These are phyloP conservation scores for Trichogramma evanescens DNA, from an alignment of 2,888 invertebrate species.

Conservation along the genomic window DNA sequence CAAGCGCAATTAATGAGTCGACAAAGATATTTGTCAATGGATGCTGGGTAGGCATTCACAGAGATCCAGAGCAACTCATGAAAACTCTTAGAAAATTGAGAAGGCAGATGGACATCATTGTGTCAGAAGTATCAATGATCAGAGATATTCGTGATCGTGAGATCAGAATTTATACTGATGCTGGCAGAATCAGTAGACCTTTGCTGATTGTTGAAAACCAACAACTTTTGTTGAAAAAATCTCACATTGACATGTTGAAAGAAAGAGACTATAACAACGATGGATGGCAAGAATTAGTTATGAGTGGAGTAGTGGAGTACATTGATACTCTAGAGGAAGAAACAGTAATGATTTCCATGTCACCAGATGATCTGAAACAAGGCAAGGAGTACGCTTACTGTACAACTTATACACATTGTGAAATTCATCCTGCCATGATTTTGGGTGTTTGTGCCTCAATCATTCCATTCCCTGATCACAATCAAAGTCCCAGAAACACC, in stretches of 20 bases:
- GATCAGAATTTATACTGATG: slow-evolving; percentile 98
- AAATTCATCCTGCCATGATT: slow-evolving; percentile 99
- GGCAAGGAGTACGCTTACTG: slow-evolving; percentile 94
- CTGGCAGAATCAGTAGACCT: slow-evolving; percentile 98
- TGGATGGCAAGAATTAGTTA: slow-evolving; percentile 67
- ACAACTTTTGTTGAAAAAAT: slow-evolving; percentile 82
- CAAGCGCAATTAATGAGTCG: slow-evolving; percentile 96
- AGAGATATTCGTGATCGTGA: slow-evolving; percentile 97
- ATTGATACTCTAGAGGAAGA: slow-evolving; percentile 99
- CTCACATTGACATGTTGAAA: slow-evolving; percentile 93
- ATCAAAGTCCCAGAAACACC: slow-evolving; percentile 98
- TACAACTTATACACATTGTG: slow-evolving; percentile 98
- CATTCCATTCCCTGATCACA: slow-evolving; percentile 99
- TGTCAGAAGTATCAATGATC: slow-evolving; percentile 99
- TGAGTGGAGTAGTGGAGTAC: slow-evolving; percentile 92
- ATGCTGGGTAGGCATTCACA: slow-evolving; percentile 97
- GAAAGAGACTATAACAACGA: slow-evolving; percentile 94
- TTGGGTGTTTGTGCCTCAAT: slow-evolving; percentile 99
- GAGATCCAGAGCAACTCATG: slow-evolving; percentile 99
- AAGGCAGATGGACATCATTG: slow-evolving; percentile 99
- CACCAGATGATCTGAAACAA: slow-evolving; percentile 88
- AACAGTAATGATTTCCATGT: slow-evolving; percentile 99
- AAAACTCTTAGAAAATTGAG: slow-evolving; percentile 90
- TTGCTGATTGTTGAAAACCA: slow-evolving; percentile 95
- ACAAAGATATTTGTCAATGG: slow-evolving; percentile 99